Base-by-base conservation (phyloP, 1,140 invertebrate species). In the Stegodyphus mimosarum region DNA sequence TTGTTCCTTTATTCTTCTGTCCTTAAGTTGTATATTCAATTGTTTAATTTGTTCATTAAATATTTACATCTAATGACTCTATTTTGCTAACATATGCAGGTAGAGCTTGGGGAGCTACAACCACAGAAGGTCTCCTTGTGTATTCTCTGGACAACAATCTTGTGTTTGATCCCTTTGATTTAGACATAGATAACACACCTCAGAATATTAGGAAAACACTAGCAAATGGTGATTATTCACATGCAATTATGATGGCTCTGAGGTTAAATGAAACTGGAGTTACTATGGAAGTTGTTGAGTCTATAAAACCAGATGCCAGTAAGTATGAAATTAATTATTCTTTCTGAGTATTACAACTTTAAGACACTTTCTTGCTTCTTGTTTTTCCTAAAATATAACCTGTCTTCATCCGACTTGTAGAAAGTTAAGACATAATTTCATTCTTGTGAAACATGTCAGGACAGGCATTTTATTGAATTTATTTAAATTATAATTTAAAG, bases 101-200 rank as follows among this genome's bases (percentile, higher is more conserved):
- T 5, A 94, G 97, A 90, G 93, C 94, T 7, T 99, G 97, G 93
- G 95, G 95, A 13, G 96, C 96, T 5, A 95, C 95, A 0, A 96
- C 96, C 0, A 99, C 97, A 0, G 98, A 99, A 92, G 98, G 98
- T 6, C 92, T 99, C 1, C 90, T 99, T 3, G 92, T 99, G 66
- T 99, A 98, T 91, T 95, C 96, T 0, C 92, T 98, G 48, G 96
- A 96, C 88, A 91, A 93, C 50, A 94, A 93, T 80, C 90, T 93
- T 3, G 91, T 94, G 1, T 97, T 95, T 90, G 96, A 98, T 92
- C 97, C 97, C 0, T 97, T 95, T 90, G 93, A 96, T 69, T 91
- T 98, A 6, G 95, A 96, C 72, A 89, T 94, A 7, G 93, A 93
- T 77, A 94, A 98, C 5, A 99, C 97, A 0, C 86, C 87, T 10